Evolutionary conservation across 2,888 invertebrate species (phyloP).

Genomic region (Sclerodermus sp.): DNA sequence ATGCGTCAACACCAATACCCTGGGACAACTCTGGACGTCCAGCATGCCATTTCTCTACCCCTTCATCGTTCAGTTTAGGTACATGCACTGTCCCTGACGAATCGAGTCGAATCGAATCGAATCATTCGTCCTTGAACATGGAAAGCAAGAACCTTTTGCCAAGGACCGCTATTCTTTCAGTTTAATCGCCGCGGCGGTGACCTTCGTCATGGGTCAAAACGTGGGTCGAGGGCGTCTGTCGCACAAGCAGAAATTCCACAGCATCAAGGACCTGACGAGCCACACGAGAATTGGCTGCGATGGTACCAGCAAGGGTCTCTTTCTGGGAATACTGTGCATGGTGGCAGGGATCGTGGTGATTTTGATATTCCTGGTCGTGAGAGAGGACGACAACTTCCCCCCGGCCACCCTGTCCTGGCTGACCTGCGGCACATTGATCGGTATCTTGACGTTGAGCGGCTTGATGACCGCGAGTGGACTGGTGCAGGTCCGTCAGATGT

Average conservation of each 20-base stretch:
- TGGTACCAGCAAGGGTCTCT: conserved; percentile 61
- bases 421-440: conserved; percentile 57
- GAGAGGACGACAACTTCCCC: conserved; percentile 60
- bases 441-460: conserved; percentile 55
- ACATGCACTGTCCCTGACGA: conserved; percentile 1
- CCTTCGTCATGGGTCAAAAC: conserved; percentile 62
- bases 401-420: conserved; percentile 59
- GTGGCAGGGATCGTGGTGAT: conserved; percentile 61
- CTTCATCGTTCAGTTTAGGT: conserved; percentile 63
- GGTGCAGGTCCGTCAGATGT: conserved; percentile 57
- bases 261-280: conserved; percentile 42
- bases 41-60: conserved; percentile 63
- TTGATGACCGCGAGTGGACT: conserved; percentile 58
- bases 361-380: conserved; percentile 61
- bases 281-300: conserved; percentile 58
- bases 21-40: conserved; percentile 62
- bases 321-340: conserved; percentile 61
- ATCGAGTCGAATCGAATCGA: background rate
- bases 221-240: conserved; percentile 55
- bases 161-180: conserved; percentile 22
- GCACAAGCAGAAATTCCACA: conserved; percentile 48
- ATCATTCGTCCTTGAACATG: background rate
- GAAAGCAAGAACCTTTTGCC: background rate
- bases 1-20: conserved; percentile 61
- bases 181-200: conserved; percentile 62